Percentiles rank a stretch among this genome's conserved stretches.
phyloP scores from a whole-genome alignment of 2,888 invertebrate genomes.

The Chrysopilus asiliformis region DNA sequence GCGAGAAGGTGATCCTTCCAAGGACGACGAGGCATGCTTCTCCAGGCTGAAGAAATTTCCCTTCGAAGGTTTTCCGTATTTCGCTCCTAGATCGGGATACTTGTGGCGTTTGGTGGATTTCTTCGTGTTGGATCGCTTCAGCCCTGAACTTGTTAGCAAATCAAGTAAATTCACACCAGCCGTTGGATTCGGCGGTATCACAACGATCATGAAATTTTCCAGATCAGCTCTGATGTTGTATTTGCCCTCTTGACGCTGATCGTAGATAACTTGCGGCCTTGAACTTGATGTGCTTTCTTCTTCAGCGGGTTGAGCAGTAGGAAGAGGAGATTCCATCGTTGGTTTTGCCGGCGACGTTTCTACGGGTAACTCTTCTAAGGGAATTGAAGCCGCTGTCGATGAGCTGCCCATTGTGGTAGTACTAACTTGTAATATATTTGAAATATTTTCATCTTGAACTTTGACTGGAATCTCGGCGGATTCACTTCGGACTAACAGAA shows the following conservation, averaged over 20 bases:
- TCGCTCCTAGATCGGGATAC: neutral
- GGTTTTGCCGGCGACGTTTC: neutral
- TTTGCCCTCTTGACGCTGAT: conserved; percentile 67
- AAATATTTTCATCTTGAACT: neutral
- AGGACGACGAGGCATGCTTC: neutral
- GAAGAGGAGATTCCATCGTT: neutral
- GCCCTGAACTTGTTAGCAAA: conserved; percentile 23
- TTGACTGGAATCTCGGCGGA: too few species aligned
- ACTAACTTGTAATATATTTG: too few species aligned
- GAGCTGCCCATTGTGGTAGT: neutral
- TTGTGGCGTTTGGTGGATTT: conserved; percentile 14
- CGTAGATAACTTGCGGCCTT: conserved; percentile 26
- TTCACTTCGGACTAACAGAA: too few species aligned
- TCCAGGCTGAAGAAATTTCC: neutral
- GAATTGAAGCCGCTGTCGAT: neutral
- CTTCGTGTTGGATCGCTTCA: conserved; percentile 19
- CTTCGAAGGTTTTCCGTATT: neutral
- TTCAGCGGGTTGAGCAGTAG: conserved; percentile 2
- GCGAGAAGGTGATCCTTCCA: neutral
- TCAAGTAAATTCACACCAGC: conserved; percentile 26
- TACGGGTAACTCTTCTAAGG: neutral
- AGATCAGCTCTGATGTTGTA: conserved; percentile 59
- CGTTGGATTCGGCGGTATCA: conserved; percentile 41
- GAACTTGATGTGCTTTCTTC: conserved; percentile 16
- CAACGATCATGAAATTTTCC: conserved; percentile 56